Percentiles rank a stretch among this genome's conserved stretches.
Conservation (phyloP, 2,797 vertebrate species). For the Australoheros facetus region DNA sequence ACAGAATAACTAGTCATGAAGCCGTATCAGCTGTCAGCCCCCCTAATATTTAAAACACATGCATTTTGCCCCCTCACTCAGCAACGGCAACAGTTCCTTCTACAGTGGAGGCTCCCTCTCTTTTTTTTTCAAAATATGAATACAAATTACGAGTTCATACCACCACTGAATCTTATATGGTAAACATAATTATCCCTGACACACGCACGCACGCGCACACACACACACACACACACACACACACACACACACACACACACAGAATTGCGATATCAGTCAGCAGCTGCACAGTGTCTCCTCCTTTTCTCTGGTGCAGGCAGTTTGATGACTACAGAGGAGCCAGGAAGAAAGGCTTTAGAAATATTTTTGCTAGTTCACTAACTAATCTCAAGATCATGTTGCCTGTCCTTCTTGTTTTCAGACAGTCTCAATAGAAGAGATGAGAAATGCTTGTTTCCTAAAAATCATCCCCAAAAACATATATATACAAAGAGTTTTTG, state of each 20-base stretch:
- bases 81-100: background rate
- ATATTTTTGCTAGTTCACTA: background rate
- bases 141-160: background rate
- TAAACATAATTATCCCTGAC: background rate
- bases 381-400: background rate
- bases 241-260: too few species aligned
- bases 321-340: background rate
- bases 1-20: background rate
- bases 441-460: background rate
- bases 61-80: fast-evolving
- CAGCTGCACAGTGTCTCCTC: background rate
- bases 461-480: background rate
- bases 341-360: background rate
- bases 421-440: background rate
- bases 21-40: background rate
- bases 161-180: background rate
- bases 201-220: background rate
- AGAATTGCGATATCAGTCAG: background rate
- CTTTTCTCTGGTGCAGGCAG: background rate
- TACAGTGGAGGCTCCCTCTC: background rate
- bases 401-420: background rate
- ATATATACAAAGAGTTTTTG: background rate
- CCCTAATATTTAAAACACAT: background rate
- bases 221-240: too few species aligned
- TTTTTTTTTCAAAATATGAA: background rate